Conservation (phyloP, 2,113 vertebrate genomes). For the Regulus satrapa region DNA sequence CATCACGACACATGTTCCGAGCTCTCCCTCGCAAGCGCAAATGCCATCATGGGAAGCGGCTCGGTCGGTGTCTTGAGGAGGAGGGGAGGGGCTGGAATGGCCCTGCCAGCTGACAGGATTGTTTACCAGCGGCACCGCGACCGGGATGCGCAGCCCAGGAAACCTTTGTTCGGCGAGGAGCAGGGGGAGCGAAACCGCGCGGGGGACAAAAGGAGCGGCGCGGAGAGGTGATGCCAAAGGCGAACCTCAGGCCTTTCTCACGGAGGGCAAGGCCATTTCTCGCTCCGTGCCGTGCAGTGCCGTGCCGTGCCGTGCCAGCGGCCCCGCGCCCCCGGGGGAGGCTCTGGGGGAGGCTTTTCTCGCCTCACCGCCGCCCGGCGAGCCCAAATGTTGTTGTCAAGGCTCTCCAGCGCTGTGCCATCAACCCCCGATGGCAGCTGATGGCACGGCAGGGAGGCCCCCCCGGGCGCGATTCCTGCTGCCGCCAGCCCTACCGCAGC, state of each 20-base stretch:
- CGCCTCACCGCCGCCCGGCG: background rate
- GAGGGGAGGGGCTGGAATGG: background rate
- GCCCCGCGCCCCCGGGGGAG: background rate
- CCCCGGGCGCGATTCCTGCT: background rate
- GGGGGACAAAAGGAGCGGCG: background rate
- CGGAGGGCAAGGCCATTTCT: accelerated
- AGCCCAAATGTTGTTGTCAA: background rate
- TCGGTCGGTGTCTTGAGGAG: background rate
- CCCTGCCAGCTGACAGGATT: background rate
- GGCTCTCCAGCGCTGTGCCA: background rate
- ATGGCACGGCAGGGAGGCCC: background rate
- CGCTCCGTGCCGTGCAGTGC: background rate
- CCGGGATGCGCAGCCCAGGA: background rate
- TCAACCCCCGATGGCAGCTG: background rate
- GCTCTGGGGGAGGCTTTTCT: background rate
- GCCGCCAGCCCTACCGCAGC: too few relatives aligned
- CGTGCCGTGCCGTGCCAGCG: background rate
- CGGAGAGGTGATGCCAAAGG: background rate
- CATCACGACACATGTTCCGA: background rate
- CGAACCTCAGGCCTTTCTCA: background rate
- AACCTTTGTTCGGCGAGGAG: conserved; percentile 6
- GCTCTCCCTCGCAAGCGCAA: background rate
- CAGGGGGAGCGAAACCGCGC: background rate
- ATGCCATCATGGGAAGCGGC: background rate
- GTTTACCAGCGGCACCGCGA: background rate